Evolutionary conservation across 2,797 vertebrate species (phyloP).

Genomic region (Microtus agrestis): DNA sequence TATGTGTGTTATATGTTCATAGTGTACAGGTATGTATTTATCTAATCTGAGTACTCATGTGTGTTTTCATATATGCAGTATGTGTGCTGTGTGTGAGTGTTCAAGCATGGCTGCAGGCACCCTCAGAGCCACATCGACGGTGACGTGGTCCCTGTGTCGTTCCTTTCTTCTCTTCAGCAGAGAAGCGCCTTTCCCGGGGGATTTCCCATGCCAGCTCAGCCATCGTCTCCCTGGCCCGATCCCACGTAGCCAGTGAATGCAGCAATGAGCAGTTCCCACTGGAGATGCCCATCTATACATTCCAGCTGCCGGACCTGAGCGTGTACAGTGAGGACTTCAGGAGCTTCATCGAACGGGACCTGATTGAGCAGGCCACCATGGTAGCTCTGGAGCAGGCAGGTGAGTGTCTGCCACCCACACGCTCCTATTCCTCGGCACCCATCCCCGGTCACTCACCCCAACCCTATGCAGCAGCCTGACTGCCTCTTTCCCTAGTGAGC

Average conservation of each 20-base stretch:
- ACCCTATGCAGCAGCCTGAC: not conserved
- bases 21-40: rapidly evolving
- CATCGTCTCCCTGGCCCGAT: slow-evolving; percentile 97
- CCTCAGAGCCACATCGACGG: not conserved
- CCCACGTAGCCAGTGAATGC: slow-evolving; percentile 96
- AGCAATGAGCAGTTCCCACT: slow-evolving; percentile 96
- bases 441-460: not conserved
- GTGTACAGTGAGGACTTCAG: slow-evolving; percentile 99
- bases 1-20: not conserved
- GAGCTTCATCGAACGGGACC: slow-evolving; percentile 97
- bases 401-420: slow-evolving; percentile 81
- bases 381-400: slow-evolving; percentile 98
- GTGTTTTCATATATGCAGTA: not conserved
- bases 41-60: not conserved
- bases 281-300: slow-evolving; percentile 99
- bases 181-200: slow-evolving; percentile 97
- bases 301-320: slow-evolving; percentile 98
- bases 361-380: slow-evolving; percentile 99
- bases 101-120: not conserved
- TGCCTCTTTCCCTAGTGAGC: not conserved
- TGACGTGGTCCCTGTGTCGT: not conserved
- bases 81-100: not conserved
- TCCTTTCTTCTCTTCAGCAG: slow-evolving; percentile 83
- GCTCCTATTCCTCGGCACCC: not conserved
- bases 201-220: slow-evolving; percentile 99